Conservation (phyloP, 2,797 vertebrate species). For the Betta splendens region DNA sequence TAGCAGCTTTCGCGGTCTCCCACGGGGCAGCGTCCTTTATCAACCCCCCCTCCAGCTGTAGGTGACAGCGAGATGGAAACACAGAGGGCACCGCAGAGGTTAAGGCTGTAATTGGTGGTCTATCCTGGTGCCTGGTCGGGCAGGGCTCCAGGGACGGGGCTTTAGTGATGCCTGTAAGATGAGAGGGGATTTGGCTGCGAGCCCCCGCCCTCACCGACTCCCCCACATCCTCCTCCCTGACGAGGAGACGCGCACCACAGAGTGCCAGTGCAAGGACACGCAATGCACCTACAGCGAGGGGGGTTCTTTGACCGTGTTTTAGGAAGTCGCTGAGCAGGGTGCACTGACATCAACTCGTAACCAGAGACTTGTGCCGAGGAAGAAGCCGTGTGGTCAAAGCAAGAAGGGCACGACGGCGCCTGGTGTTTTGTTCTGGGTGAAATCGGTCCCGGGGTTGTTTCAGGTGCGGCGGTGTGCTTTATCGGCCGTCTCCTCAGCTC, state of each 20-base stretch:
- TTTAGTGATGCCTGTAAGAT: slow-evolving; percentile 81
- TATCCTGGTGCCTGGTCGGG: slow-evolving; percentile 70
- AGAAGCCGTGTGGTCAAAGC: slow-evolving; percentile 2
- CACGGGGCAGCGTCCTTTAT: slow-evolving; percentile 32
- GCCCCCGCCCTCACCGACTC: slow-evolving; percentile 45
- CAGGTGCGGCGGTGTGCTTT: slow-evolving; percentile 51
- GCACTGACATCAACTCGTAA: too few species aligned
- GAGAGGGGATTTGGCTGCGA: slow-evolving; percentile 74
- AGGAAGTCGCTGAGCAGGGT: too few species aligned
- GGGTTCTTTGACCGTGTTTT: neutral
- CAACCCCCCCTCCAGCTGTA: slow-evolving; percentile 7
- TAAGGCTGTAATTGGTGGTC: slow-evolving; percentile 82
- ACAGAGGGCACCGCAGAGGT: slow-evolving; percentile 47
- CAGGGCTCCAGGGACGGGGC: slow-evolving; percentile 65
- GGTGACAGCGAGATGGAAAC: slow-evolving; percentile 47
- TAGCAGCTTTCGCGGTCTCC: slow-evolving; percentile 24
- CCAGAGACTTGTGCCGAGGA: slow-evolving; percentile 16
- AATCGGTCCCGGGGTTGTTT: slow-evolving; percentile 32
- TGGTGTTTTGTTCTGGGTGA: slow-evolving; percentile 11
- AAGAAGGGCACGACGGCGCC: neutral
- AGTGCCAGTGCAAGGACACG: slow-evolving; percentile 28
- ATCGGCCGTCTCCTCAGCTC: slow-evolving; percentile 30
- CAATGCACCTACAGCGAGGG: neutral
- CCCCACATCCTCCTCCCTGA: slow-evolving; percentile 41
- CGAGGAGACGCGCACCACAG: slow-evolving; percentile 24